Base-by-base conservation (phyloP, 2,888 invertebrate species). In the Gasteruption jaculator region DNA sequence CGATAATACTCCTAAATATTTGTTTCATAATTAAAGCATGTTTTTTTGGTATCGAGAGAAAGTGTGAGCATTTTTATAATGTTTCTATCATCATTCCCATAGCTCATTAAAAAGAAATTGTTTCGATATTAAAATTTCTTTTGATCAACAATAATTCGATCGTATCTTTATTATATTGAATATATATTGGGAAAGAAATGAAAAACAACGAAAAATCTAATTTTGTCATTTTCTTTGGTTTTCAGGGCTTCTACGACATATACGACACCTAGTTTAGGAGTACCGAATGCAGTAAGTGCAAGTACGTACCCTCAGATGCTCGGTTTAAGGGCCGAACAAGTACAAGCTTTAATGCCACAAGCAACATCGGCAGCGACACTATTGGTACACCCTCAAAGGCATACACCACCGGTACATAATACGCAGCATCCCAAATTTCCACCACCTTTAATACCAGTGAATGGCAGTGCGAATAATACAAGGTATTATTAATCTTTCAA, bases 361-460 rank as follows among this genome's bases (percentile, higher is more conserved):
- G 61, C 65, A 41, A 55, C 61, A 45, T 60, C 68, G 14, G 55
- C 63, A 25, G 61, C 71, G 43, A 61, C 64, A 29, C 57, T 68
- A 41, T 57, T 72, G 57, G 52, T 61, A 15, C 72, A 68, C 49
- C 58, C 61, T 18, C 66, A 67, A 45, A 67, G 68, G 57, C 74
- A 73, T 54, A 68, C 71, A 52, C 70, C 71, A 42, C 68, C 63
- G 27, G 64, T 56, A 25, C 69, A 63, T 43, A 67, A 65, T 48
- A 50, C 65, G 27, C 57, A 61, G 25, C 65, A 65, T 48, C 47
- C 58, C 24, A 75, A 74, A 50, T 76, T 74, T 56, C 76, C 76
- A 32, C 78, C 79, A 27, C 77, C 78, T 15, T 68, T 79, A 41
- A 74, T 78, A 54, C 75, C 77, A 39, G 76, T 76, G 20, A 73